Evolutionary conservation across 2,888 invertebrate species (phyloP), one percentile per base, ranked within the genome.

Genomic region (Ecliptopera silaceata): DNA sequence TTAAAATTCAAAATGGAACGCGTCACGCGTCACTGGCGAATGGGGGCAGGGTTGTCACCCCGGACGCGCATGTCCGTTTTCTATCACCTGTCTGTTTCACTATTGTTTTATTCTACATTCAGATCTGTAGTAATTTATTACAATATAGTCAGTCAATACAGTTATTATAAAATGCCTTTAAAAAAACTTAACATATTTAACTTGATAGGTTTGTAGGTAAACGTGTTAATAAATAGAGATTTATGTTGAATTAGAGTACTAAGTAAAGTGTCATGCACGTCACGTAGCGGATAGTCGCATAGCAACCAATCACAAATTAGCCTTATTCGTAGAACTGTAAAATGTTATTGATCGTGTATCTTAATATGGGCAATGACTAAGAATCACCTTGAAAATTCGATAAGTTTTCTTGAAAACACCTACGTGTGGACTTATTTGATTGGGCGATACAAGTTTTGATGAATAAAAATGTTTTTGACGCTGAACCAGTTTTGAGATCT

Each of bases 11-110:
- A 74, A 70, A 72, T 69, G 66, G 69, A 72, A 65, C 70, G 74
- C 71, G 71, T 74, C 70, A 75, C 78, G 77, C 76, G 64, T 66
- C 64, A 58, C 29, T 51, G 41, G 64, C 49, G n/a, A 72, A 68
- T 49, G 48, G 45, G 54, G 57, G 44, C 52, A 71, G 69, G 72
- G 70, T 67, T 76, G 71, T 55, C 64, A 65, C 65, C 75, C 73
- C 64, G 43, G 49, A 43, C 50, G 50, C 69, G 63, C 66, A 60
- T 67, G 67, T 41, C 43, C 60, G 26, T 22, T 56, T 57, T 41
- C 6, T 17, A 56, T 49, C 61, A 54, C 49, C 50, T 64, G 56
- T 39, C 2, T 20, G 18, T 43, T 29, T 41, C 4, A 18, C 3
- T 38, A 26, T 26, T 22, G 22, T 22, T 22, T 22, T 26, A 26